Percentiles rank a stretch among this genome's conserved stretches.
phyloP scores from a whole-genome alignment of 2,888 invertebrate genomes.

The Drosophila quinaria region DNA sequence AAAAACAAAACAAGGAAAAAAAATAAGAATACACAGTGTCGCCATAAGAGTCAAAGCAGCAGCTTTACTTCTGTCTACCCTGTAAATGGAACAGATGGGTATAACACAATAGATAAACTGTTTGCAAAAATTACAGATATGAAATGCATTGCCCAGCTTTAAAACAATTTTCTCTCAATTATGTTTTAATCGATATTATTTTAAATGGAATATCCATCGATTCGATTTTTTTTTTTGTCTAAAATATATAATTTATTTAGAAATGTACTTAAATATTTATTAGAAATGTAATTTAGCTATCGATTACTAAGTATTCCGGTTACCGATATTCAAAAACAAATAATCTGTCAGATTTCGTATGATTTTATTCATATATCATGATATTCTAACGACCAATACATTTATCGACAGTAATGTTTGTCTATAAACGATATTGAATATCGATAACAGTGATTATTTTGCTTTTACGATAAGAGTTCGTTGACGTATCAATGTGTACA shows the following conservation, averaged over 20 bases:
- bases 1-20: neutral
- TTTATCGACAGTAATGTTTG: neutral
- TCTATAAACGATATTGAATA: neutral
- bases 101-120: neutral
- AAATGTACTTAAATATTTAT: no score
- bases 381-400: no score
- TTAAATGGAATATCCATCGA: no score
- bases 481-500: no score
- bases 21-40: neutral
- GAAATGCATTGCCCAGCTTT: neutral
- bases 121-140: neutral
- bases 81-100: neutral
- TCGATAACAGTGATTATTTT: neutral
- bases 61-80: constrained; percentile 18
- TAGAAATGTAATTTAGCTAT: no score
- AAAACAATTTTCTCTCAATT: neutral
- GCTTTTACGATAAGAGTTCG: neutral
- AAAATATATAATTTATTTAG: no score
- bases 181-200: neutral
- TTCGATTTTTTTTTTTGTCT: no score
- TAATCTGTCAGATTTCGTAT: no score
- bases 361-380: no score
- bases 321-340: no score
- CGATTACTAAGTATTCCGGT: no score
- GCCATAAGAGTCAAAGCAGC: constrained; percentile 7